A percentile compares a stretch with the other conserved stretches of the same genome.
Evolutionary conservation across 2,797 vertebrate species (phyloP).

Genomic region (Vireo griseus): DNA sequence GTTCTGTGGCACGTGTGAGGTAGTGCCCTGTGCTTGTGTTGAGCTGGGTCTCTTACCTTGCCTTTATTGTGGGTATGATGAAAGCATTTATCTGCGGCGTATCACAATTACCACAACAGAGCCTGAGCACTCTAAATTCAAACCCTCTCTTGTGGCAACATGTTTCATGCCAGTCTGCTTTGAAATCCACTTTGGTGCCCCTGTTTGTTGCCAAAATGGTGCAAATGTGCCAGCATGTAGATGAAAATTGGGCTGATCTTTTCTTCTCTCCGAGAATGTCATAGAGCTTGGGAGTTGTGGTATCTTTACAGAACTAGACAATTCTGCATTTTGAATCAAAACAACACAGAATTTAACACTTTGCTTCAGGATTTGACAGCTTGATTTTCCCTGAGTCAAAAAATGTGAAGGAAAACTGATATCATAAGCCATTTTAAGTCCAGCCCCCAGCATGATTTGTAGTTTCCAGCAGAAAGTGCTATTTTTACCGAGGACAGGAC

Average conservation of each 20-base stretch:
- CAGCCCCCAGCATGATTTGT: neutral
- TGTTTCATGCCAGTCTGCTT: neutral
- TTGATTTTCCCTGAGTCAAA: neutral
- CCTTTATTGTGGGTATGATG: neutral
- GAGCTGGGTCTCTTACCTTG: neutral
- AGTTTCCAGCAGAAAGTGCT: neutral
- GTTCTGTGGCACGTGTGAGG: neutral
- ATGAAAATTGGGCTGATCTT: neutral
- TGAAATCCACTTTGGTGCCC: neutral
- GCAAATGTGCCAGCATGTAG: neutral
- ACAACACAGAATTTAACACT: neutral
- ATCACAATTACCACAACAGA: neutral
- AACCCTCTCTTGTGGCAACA: conserved; percentile 1
- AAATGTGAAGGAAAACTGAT: neutral
- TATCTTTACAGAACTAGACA: neutral
- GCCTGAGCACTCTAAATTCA: neutral
- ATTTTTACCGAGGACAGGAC: neutral
- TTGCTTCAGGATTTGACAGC: neutral
- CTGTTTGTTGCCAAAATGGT: neutral
- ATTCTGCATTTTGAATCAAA: neutral
- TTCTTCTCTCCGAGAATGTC: neutral
- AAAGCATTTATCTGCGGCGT: conserved; percentile 8
- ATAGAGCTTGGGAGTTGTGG: neutral
- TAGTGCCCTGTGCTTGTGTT: neutral
- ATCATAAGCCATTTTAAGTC: neutral